Evolutionary conservation across 2,797 vertebrate species (phyloP).

Genomic region (Phoebastria nigripes): DNA sequence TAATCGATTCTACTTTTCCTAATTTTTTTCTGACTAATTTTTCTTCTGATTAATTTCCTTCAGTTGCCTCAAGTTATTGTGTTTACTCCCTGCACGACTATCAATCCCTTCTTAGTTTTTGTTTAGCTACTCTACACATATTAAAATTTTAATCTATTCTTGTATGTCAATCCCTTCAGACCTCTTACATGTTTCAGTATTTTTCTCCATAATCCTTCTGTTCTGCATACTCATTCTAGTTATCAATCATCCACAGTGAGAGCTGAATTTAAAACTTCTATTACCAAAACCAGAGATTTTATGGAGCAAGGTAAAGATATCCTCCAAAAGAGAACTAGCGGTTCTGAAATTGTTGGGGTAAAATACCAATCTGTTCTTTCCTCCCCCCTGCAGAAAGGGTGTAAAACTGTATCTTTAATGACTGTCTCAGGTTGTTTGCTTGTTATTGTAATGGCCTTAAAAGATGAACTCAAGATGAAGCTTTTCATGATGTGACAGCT

Average conservation of each 20-base stretch:
- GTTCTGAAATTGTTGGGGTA: background rate
- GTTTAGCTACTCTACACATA: conserved; percentile 23
- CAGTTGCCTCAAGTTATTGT: conserved; percentile 33
- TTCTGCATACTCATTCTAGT: background rate
- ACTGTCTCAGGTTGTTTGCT: background rate
- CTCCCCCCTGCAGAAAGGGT: background rate
- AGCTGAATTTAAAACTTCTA: background rate
- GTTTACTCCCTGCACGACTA: conserved; percentile 48
- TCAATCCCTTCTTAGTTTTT: conserved; percentile 40
- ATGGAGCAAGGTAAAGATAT: background rate
- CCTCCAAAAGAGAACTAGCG: background rate
- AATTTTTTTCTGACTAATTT: conserved; percentile 25
- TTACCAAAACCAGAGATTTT: background rate
- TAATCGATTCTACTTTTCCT: conserved; percentile 18
- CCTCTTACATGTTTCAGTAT: background rate
- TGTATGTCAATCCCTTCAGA: conserved; percentile 37
- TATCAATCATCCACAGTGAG: background rate
- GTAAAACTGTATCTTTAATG: background rate
- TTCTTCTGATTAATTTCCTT: conserved; percentile 51
- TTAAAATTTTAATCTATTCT: conserved; percentile 58
- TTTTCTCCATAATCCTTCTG: conserved; percentile 29
- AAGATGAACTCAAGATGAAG: background rate
- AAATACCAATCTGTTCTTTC: background rate
- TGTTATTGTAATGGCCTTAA: background rate
- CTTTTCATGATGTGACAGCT: background rate